Evolutionary conservation across 2,797 vertebrate species (phyloP), one percentile per base, ranked within the genome.

Genomic region (Scolopax bukidnonensis): DNA sequence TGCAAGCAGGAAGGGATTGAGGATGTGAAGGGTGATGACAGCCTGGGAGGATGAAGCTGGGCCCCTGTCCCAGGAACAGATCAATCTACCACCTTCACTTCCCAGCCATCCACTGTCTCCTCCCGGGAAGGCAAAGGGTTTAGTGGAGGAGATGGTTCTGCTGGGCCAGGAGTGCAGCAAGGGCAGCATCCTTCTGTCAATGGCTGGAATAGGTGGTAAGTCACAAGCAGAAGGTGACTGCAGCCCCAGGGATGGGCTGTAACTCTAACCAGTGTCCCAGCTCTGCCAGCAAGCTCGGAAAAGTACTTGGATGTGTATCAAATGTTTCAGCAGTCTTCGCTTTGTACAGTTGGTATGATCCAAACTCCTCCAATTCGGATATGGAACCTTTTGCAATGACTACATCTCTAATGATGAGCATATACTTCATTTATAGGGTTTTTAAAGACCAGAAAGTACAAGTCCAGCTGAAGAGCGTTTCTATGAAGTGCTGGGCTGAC

Each of bases 191-290:
- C 41, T 9, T 3, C 11, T 0, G 0, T 4, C 24, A 43, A 27
- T 0, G 1, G 54, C 74, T 53, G 5, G 0, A 6, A 9, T 4
- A 20, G 21, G 33, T 4, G 1, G 11, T 16, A 50, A 53, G 17
- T 48, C 64, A 61, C 50, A 5, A 51, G 18, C 3, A 50, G 48
- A 28, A 63, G 53, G 20, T 36, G 57, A 43, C 43, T 43, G 18
- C 43, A 43, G 43, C 17, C 43, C 36, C 13, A 36, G n/a, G 53
- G 14, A 23, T 2, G 41, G 59, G 47, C 56, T 43, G 30, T 21
- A 61, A 77, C 56, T 43, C 27, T 21, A 61, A 77, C 1, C 3
- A 13, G 48, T 47, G 50, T 10, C 28, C 30, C 77, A 30, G 87
- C 41, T 40, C 85, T 40, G 74, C 40, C 69, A 61, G 53, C 20